Evolutionary conservation across 64 coral and sea anemone genomes (phyloP).

Genomic region (Actinia equina): DNA sequence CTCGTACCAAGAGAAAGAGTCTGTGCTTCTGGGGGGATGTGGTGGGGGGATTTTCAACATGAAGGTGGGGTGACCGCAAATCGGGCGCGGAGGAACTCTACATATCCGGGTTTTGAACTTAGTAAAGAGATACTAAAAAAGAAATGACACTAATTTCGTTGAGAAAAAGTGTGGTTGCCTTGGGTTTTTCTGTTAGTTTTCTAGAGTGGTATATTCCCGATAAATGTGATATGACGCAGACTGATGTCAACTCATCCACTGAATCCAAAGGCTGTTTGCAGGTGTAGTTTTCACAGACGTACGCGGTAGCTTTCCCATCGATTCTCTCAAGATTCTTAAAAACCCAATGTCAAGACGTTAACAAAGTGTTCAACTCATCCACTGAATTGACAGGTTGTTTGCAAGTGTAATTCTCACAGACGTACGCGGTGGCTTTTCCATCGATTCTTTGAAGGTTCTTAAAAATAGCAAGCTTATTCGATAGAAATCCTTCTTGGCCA

Average conservation of each 20-base stretch:
- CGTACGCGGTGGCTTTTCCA: constrained; percentile 81
- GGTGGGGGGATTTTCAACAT: too few species aligned
- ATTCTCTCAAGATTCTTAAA: constrained; percentile 79
- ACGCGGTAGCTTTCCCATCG: constrained; percentile 77
- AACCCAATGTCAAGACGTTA: constrained; percentile 27
- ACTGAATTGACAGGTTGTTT: constrained; percentile 69
- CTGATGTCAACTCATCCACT: constrained; percentile 43
- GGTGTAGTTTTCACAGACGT: constrained; percentile 84
- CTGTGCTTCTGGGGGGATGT: too few species aligned
- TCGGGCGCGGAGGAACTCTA: too few species aligned
- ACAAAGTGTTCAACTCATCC: constrained; percentile 58
- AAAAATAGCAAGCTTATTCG: constrained; percentile 66
- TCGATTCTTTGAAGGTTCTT: constrained; percentile 73
- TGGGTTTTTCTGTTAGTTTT: too few species aligned
- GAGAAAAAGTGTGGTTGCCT: too few species aligned
- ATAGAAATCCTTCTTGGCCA: constrained; percentile 75
- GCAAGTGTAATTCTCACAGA: constrained; percentile 87
- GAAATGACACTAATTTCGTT: too few species aligned
- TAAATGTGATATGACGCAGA: too few species aligned
- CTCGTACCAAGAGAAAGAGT: too few species aligned
- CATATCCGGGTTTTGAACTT: too few species aligned
- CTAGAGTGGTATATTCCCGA: too few species aligned
- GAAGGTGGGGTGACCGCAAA: too few species aligned
- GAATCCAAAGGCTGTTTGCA: constrained; percentile 77
- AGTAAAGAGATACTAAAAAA: too few species aligned